These are phyloP conservation scores for Acanthiza pusilla DNA, from an alignment of 2,797 vertebrate genomes.

Conservation along the genomic window DNA sequence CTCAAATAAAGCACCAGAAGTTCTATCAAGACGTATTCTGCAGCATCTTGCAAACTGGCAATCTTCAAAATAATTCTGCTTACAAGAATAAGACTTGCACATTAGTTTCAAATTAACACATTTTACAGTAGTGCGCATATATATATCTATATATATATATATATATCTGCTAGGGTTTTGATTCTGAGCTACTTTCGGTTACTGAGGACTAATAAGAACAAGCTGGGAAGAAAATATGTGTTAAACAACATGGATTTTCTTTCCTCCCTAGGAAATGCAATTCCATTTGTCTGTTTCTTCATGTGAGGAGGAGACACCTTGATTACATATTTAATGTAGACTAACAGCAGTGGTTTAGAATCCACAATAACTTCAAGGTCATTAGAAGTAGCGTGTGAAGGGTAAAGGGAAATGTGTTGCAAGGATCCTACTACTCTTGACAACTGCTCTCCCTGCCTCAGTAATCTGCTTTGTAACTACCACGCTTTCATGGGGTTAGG, in stretches of 20 bases:
- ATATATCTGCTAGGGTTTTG: not conserved
- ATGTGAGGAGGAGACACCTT: constrained; percentile 59
- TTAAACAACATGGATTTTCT: constrained; percentile 55
- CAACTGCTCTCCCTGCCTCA: constrained; percentile 15
- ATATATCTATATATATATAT: not conserved
- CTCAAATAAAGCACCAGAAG: not conserved
- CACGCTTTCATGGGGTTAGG: constrained; percentile 3
- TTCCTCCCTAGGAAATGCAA: constrained; percentile 46
- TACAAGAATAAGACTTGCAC: not conserved
- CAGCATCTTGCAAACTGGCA: not conserved
- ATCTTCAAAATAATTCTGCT: not conserved
- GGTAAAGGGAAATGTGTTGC: constrained; percentile 44
- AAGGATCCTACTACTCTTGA: constrained; percentile 47
- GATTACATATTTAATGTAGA: constrained; percentile 70
- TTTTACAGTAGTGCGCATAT: not conserved
- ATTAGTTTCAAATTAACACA: constrained; percentile 61
- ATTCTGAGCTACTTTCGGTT: constrained; percentile 53
- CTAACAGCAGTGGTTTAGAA: constrained; percentile 62
- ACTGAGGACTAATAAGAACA: constrained; percentile 29
- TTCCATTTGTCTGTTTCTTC: constrained; percentile 50
- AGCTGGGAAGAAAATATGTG: constrained; percentile 23
- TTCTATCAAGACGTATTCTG: not conserved
- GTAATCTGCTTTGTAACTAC: constrained; percentile 40
- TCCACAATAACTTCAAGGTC: constrained; percentile 71
- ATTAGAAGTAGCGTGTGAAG: constrained; percentile 48